Evolutionary conservation across 1,140 invertebrate species (phyloP).

Genomic region (Drosophila repleta): DNA sequence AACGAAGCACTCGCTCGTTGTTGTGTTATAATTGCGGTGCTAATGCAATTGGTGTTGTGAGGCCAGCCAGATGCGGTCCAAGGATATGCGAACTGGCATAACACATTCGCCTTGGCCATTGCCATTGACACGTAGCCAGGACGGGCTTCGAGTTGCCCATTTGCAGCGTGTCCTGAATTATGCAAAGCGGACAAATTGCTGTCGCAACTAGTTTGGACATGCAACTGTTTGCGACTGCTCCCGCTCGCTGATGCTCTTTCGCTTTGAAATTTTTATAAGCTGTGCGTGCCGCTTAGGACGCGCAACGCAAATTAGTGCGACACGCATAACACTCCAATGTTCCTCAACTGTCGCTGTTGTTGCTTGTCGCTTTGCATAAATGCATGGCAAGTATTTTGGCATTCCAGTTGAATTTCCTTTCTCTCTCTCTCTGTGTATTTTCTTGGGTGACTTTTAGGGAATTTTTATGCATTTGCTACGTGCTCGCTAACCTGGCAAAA

Average conservation of each 20-base stretch:
- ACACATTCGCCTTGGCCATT: background rate
- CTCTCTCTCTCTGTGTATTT: slow-evolving; percentile 24
- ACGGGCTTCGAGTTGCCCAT: background rate
- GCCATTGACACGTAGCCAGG: too few species aligned
- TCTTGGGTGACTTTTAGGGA: slow-evolving; percentile 54
- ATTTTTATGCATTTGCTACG: slow-evolving; percentile 74
- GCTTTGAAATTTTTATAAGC: slow-evolving; percentile 62
- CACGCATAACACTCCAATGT: slow-evolving; percentile 58
- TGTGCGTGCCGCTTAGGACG: slow-evolving; percentile 56
- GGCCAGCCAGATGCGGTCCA: background rate
- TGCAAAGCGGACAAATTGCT: slow-evolving; percentile 56
- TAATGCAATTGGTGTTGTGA: slow-evolving; percentile 47
- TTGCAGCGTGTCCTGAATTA: slow-evolving; percentile 47
- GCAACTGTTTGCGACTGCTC: slow-evolving; percentile 47
- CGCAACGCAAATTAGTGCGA: slow-evolving; percentile 61
- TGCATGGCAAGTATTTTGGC: slow-evolving; percentile 54
- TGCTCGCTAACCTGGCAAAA: slow-evolving; percentile 44
- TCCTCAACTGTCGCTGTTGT: slow-evolving; percentile 24
- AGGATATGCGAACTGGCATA: background rate
- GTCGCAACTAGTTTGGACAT: slow-evolving; percentile 57
- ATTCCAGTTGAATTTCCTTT: slow-evolving; percentile 33
- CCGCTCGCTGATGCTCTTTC: slow-evolving; percentile 16
- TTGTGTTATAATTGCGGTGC: slow-evolving; percentile 50
- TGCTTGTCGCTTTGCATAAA: slow-evolving; percentile 64
- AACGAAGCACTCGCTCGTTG: too few species aligned